These are phyloP conservation scores for Brachypteracias leptosomus DNA, from an alignment of 2,113 vertebrate species.

Conservation along the genomic window DNA sequence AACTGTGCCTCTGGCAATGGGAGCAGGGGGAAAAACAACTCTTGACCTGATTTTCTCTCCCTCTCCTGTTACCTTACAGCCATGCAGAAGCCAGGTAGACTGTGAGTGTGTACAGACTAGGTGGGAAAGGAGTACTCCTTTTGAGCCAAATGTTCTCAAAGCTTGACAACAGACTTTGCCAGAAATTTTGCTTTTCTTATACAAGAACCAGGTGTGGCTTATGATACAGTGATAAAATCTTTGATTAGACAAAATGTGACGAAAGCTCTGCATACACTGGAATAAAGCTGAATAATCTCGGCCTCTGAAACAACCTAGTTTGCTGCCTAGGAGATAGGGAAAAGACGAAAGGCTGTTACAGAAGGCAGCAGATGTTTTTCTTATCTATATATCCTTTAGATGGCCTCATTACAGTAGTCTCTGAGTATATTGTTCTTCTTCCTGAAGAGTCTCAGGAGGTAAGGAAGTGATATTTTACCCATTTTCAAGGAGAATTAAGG, in stretches of 20 bases:
- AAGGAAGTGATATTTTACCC: not conserved
- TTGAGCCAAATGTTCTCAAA: constrained; percentile 4
- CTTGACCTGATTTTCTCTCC: constrained; percentile 43
- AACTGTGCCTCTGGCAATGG: not conserved
- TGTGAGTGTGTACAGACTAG: not conserved
- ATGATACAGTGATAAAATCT: constrained; percentile 39
- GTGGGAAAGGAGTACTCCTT: not conserved
- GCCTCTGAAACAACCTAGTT: not conserved
- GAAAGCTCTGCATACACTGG: not conserved
- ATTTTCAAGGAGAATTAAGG: not conserved
- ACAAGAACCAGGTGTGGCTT: constrained; percentile 47
- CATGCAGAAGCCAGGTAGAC: not conserved
- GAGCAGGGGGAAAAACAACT: constrained; percentile 38
- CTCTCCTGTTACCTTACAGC: constrained; percentile 22
- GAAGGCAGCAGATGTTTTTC: constrained; percentile 33
- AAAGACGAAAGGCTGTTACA: not conserved
- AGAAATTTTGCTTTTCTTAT: constrained; percentile 27
- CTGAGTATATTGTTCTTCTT: constrained; percentile 14
- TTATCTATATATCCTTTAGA: constrained; percentile 30
- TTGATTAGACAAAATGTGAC: constrained; percentile 21
- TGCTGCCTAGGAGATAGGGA: constrained; percentile 11
- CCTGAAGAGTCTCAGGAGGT: not conserved
- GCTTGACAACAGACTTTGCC: not conserved
- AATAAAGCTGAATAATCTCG: not conserved
- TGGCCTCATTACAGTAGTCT: not conserved